Conservation (phyloP, 2,113 vertebrate genomes). For the Pimephales promelas region DNA sequence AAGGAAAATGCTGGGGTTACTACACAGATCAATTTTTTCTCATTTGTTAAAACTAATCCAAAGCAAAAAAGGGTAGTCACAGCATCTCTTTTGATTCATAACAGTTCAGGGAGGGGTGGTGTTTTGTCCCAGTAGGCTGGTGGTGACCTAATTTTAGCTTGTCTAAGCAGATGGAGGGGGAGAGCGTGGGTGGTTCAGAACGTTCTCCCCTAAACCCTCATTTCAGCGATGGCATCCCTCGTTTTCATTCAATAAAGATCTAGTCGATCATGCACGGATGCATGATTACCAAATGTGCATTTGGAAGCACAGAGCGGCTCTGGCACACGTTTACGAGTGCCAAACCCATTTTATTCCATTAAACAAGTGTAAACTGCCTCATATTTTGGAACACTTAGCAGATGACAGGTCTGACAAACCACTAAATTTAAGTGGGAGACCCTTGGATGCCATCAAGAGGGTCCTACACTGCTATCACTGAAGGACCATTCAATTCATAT, state of each 20-base stretch:
- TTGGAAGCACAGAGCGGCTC: not conserved
- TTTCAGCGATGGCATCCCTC: not conserved
- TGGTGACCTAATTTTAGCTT: slow-evolving; percentile 50
- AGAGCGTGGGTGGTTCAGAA: not conserved
- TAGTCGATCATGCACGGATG: not conserved
- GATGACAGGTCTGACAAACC: not conserved
- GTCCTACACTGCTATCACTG: too few species aligned
- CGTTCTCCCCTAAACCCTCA: not conserved
- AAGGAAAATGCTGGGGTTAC: not conserved
- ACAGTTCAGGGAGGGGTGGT: not conserved
- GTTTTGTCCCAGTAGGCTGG: slow-evolving; percentile 27
- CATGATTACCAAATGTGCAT: not conserved
- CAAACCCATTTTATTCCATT: not conserved
- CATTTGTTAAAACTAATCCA: not conserved
- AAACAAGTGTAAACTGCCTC: not conserved
- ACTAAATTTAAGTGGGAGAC: not conserved
- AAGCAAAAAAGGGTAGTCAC: not conserved
- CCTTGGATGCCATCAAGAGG: too few species aligned
- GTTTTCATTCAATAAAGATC: slow-evolving; percentile 4
- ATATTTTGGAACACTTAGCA: not conserved
- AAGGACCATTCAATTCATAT: too few species aligned
- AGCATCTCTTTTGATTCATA: slow-evolving; percentile 10
- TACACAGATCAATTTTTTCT: not conserved
- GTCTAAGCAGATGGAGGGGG: slow-evolving; percentile 35
- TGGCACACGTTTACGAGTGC: not conserved